Conservation (phyloP, 2,797 vertebrate species). For the Oreochromis grahami region DNA sequence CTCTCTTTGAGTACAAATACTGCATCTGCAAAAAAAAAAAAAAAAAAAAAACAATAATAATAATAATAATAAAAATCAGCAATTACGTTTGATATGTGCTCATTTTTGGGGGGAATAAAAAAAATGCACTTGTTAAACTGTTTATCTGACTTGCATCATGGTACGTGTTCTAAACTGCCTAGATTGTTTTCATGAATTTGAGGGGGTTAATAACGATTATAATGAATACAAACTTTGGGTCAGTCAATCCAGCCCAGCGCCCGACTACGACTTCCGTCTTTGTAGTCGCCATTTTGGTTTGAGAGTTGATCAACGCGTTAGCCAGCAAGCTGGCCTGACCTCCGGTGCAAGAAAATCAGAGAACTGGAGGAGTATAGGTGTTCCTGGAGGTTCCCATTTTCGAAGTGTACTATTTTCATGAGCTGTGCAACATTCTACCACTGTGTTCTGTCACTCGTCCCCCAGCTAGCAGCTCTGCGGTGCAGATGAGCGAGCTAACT, state of each 20-base stretch:
- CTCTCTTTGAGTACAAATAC: neutral
- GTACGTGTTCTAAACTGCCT: neutral
- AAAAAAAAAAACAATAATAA: too few relatives aligned
- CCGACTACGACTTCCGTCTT: conserved; percentile 84
- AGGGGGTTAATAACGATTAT: neutral
- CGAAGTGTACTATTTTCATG: neutral
- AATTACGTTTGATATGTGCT: neutral
- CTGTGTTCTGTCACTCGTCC: neutral
- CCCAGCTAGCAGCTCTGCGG: neutral
- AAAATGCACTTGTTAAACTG: neutral
- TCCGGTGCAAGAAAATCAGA: neutral
- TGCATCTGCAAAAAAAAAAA: neutral
- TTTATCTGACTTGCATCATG: neutral
- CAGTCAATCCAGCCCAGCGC: neutral
- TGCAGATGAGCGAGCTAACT: conserved; percentile 29
- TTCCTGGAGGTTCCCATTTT: neutral
- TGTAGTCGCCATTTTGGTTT: conserved; percentile 92
- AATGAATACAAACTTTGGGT: neutral
- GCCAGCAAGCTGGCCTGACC: conserved; percentile 9
- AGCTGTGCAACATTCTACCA: neutral
- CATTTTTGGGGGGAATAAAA: neutral
- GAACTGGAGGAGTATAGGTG: neutral
- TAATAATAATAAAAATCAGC: neutral
- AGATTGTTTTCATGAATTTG: neutral
- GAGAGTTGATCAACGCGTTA: conserved; percentile 41